Base-by-base conservation (phyloP, 2,888 invertebrate species). In the Platycheirus rosarum region DNA sequence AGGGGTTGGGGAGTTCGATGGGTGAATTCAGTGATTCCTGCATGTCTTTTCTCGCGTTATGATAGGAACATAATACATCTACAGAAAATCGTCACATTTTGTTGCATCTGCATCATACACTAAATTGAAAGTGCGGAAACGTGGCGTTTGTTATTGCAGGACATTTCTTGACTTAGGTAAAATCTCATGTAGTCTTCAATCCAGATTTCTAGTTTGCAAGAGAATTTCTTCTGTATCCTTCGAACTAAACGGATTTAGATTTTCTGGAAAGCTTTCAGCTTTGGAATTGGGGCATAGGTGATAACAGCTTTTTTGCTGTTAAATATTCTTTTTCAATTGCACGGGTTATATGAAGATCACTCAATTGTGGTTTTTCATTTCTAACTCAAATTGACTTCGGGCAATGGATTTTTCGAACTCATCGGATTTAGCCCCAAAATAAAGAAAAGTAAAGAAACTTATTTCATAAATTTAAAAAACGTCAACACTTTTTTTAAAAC, bases 81-180 rank as follows among this genome's bases (percentile, higher is more conserved):
- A n/a, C n/a, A n/a, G n/a, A n/a, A n/a, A n/a, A n/a, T n/a, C n/a
- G n/a, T n/a, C n/a, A n/a, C n/a, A n/a, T n/a, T n/a, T n/a, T n/a
- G n/a, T n/a, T n/a, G n/a, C n/a, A n/a, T n/a, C n/a, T n/a, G 97
- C 96, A 90, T 99, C 98, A 89, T 99, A 99, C 40, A 99, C 99
- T 86, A 98, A 94, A 66, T 99, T 99, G 87, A 99, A 92, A 51
- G 99, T 99, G 88, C 99, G 91, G 55, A 94, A 94, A 88, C 94
- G 92, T 80, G 95, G 95, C 89, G 95, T 93, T 92, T 95, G 95
- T 89, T 95, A 95, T 92, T 95, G 95, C 91, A 94, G 92, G 84
- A 94, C 94, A 69, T 94, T 93, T 85, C 94, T 96, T 0, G 97
- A 97, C 92, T 99, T 99, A 85, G 98, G 98, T 86, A 99, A 93